phyloP scores from a whole-genome alignment of 1,140 invertebrate species.

The Oryzaephilus surinamensis region DNA sequence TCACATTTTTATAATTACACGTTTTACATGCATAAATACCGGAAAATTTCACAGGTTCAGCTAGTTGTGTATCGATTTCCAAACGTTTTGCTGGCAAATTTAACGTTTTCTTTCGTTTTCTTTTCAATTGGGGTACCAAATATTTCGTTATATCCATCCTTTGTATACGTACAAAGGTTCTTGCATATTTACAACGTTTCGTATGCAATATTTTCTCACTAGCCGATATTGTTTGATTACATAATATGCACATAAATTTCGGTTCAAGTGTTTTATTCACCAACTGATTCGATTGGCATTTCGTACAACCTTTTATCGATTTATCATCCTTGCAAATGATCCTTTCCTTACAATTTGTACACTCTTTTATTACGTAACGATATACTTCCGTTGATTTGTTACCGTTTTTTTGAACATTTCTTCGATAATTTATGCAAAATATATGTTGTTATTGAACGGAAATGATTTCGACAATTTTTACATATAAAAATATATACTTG shows the following conservation, averaged over 20 bases:
- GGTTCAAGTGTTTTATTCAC: conserved; percentile 1
- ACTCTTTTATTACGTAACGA: conserved; percentile 7
- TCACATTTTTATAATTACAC: conserved; percentile 36
- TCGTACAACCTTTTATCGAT: conserved; percentile 8
- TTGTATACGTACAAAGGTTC: conserved; percentile 13
- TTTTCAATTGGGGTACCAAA: conserved; percentile 7
- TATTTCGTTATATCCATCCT: conserved; percentile 9
- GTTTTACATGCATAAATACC: conserved; percentile 43
- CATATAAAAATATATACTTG: conserved; percentile 27
- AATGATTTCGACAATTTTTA: conserved; percentile 27
- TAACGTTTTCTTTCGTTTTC: conserved; percentile 11
- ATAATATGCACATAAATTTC: conserved; percentile 18
- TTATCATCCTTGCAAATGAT: conserved; percentile 12
- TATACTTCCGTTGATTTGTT: conserved; percentile 14
- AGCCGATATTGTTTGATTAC: conserved; percentile 15
- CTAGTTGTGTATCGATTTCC: conserved; percentile 19
- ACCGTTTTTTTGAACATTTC: conserved; percentile 1
- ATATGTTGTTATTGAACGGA: conserved; percentile 25
- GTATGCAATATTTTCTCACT: conserved; percentile 12
- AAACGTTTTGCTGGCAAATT: not conserved
- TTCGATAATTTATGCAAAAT: conserved; percentile 21
- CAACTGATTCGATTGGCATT: conserved; percentile 12
- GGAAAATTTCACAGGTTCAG: conserved; percentile 28
- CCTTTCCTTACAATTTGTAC: conserved; percentile 12
- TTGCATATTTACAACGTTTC: conserved; percentile 17